phyloP scores from a whole-genome alignment of 2,113 vertebrate genomes.

The Etheostoma cragini region DNA sequence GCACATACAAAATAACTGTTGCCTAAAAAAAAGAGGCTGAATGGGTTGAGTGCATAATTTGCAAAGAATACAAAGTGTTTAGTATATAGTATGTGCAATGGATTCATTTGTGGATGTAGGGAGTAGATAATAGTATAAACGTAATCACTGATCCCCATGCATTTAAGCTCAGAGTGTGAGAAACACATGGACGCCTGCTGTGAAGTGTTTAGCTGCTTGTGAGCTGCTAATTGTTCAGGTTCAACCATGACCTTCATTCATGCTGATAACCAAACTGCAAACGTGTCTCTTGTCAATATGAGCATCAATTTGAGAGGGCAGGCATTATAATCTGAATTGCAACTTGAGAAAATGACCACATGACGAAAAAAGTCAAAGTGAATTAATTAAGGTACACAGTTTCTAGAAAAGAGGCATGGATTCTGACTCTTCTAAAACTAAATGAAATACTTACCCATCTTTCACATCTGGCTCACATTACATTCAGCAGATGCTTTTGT shows the following conservation, averaged over 20 bases:
- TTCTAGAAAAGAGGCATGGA: neutral
- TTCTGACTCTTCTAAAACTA: no score
- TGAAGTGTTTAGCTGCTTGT: conserved; percentile 18
- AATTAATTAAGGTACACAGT: neutral
- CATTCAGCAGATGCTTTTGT: conserved; percentile 8
- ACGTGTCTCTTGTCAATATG: neutral
- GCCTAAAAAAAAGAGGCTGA: no score
- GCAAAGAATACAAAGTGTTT: no score
- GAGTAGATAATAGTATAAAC: neutral
- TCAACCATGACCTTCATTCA: conserved; percentile 15
- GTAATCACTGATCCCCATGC: neutral
- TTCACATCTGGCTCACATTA: neutral
- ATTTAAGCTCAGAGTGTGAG: neutral
- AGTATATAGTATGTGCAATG: no score
- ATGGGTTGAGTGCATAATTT: no score
- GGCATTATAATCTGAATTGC: neutral
- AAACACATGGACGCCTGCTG: neutral
- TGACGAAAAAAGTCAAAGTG: neutral
- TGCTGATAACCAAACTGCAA: conserved; percentile 3
- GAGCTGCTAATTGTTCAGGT: conserved; percentile 21
- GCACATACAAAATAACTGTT: no score
- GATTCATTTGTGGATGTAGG: conserved; percentile 3
- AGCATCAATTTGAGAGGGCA: neutral
- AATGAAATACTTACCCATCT: neutral
- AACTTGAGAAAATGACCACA: neutral